Base-by-base conservation (phyloP, 23 tunicate genomes). In the Ascidia mentula region DNA sequence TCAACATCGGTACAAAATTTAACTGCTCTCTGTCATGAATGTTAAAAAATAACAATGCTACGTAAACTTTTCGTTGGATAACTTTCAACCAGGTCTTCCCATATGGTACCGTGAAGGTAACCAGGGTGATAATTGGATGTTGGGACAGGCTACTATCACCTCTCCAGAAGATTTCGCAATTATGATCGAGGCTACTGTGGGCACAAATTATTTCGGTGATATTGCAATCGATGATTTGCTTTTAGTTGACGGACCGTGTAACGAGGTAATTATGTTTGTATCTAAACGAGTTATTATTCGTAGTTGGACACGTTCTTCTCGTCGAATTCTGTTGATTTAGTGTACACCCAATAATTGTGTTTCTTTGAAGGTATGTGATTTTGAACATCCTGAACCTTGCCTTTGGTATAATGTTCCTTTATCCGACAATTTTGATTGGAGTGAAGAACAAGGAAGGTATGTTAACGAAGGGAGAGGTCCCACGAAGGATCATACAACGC, bases 301-400 rank as follows among this genome's bases (percentile, higher is more conserved):
- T n/a, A n/a, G n/a, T n/a, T n/a, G n/a, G n/a, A n/a, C n/a, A n/a
- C n/a, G n/a, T n/a, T n/a, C n/a, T n/a, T n/a, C n/a, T n/a, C n/a
- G n/a, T n/a, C n/a, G n/a, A n/a, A n/a, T n/a, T n/a, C n/a, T n/a
- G n/a, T n/a, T n/a, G n/a, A n/a, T n/a, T n/a, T n/a, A n/a, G n/a
- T n/a, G n/a, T n/a, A n/a, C 71, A 18, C 17, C 38, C 28, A 0
- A 0, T 20, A n/a, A 60, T 15, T 31, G 46, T 13, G 33, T 69
- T 61, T 84, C 22, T 38, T 40, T 31, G 8, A 38, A 89, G 94
- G 20, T 79, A 12, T 89, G 94, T 83, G 94, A 89, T 60, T 89
- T 89, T 78, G 94, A 89, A 31, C 94, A 83, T 38, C 74, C 88
- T 13, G 80, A 71, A 28, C 94, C 94, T 30, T 89, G 94, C 72